These are phyloP conservation scores for Paraplagusia blochii DNA, from an alignment of 2,113 vertebrate species.

Conservation along the genomic window DNA sequence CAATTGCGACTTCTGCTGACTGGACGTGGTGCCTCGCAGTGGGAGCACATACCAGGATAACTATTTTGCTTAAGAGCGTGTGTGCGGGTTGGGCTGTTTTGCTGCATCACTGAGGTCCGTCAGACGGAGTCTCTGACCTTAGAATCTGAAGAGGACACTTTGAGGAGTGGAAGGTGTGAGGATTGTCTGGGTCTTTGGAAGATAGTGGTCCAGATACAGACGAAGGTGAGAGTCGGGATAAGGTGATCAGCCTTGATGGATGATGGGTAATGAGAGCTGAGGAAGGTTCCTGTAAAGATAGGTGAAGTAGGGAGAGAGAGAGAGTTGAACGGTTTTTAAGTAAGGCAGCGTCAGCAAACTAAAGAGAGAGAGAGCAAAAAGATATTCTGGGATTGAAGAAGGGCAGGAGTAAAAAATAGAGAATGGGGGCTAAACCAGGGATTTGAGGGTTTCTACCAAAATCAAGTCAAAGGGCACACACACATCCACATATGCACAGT, in stretches of 20 bases:
- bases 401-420: neutral
- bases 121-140: neutral
- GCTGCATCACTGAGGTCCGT: neutral
- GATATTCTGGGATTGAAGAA: constrained; percentile 4
- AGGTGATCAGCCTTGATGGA: neutral
- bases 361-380: constrained; percentile 2
- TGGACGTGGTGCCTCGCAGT: constrained; percentile 39
- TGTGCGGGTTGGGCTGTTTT: constrained; percentile 6
- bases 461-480: constrained; percentile 23
- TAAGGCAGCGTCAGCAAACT: constrained; percentile 56
- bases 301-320: constrained; percentile 1
- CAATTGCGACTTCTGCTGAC: constrained; percentile 60
- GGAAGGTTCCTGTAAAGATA: neutral
- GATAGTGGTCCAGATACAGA: too few species aligned
- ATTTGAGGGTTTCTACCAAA: constrained; percentile 44
- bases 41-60: constrained; percentile 58
- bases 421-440: constrained; percentile 19
- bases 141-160: too few species aligned
- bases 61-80: constrained; percentile 50
- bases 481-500: constrained; percentile 18
- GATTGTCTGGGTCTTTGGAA: too few species aligned
- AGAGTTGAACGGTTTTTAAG: constrained; percentile 44
- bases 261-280: neutral
- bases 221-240: neutral
- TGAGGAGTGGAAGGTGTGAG: too few species aligned